phyloP scores from a whole-genome alignment of 2,888 invertebrate species.

The Parnassius smintheus region DNA sequence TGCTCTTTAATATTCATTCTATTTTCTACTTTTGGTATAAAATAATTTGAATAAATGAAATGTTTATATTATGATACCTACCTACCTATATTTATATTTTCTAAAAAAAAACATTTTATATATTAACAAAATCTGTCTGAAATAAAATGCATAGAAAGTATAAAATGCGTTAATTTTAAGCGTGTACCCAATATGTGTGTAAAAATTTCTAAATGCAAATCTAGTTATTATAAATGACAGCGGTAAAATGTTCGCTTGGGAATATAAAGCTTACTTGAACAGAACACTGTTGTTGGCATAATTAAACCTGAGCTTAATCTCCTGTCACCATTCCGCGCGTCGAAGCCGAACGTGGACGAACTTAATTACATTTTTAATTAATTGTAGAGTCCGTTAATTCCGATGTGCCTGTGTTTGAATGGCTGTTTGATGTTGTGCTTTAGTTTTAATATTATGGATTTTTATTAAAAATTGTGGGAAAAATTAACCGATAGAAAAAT shows the following conservation, averaged over 20 bases:
- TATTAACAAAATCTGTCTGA: too few relatives aligned
- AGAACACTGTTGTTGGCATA: slow-evolving; percentile 48
- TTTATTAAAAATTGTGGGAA: background rate
- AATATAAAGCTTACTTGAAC: slow-evolving; percentile 46
- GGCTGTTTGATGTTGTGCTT: slow-evolving; percentile 22
- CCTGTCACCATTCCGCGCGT: slow-evolving; percentile 59
- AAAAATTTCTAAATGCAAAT: slow-evolving; percentile 18
- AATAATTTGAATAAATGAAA: too few relatives aligned
- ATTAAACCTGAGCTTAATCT: slow-evolving; percentile 74
- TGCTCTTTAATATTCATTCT: too few relatives aligned
- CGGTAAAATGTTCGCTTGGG: slow-evolving; percentile 24
- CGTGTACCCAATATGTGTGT: too few relatives aligned
- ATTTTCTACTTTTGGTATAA: too few relatives aligned
- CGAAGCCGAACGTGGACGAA: slow-evolving; percentile 44
- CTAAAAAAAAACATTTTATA: too few relatives aligned
- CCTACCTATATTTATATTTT: too few relatives aligned
- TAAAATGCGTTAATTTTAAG: too few relatives aligned
- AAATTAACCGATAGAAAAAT: too few relatives aligned
- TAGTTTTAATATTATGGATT: slow-evolving; percentile 22
- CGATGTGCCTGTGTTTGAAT: slow-evolving; percentile 27
- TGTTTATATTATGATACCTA: too few relatives aligned
- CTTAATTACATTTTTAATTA: slow-evolving; percentile 70
- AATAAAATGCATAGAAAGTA: too few relatives aligned
- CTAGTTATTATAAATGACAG: slow-evolving; percentile 18
- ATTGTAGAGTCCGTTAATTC: slow-evolving; percentile 43